A percentile compares a stretch with the other conserved stretches of the same genome.
Evolutionary conservation across 2,888 invertebrate genomes (phyloP).

Genomic region (Trissoscelio sp.): DNA sequence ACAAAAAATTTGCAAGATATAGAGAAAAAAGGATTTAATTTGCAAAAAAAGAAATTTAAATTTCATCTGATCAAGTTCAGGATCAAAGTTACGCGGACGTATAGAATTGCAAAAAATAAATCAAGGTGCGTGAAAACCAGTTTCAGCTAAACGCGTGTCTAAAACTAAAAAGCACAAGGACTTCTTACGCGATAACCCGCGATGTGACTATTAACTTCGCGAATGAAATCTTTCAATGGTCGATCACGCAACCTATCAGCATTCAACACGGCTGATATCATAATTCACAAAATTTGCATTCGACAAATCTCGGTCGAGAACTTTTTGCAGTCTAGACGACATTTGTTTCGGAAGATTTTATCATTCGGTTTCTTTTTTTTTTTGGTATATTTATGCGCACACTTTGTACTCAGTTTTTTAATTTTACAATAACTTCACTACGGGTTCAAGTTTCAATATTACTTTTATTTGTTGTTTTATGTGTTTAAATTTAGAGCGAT

Average conservation of each 20-base stretch:
- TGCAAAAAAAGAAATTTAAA: too few species aligned
- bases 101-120: too few species aligned
- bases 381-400: too few species aligned
- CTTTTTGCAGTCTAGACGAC: not conserved
- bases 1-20: not conserved
- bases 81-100: not conserved
- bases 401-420: too few species aligned
- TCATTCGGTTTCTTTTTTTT: too few species aligned
- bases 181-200: constrained; percentile 5
- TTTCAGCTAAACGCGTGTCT: not conserved
- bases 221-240: constrained; percentile 9
- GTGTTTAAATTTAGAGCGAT: too few species aligned
- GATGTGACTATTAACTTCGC: constrained; percentile 20
- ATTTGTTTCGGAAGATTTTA: too few species aligned
- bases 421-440: too few species aligned
- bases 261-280: constrained; percentile 5
- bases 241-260: constrained; percentile 13
- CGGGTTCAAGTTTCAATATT: too few species aligned
- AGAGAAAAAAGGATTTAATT: too few species aligned
- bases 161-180: constrained; percentile 13
- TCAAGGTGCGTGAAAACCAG: not conserved
- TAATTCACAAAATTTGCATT: constrained; percentile 16
- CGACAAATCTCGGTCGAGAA: not conserved
- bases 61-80: not conserved
- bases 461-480: too few species aligned